Evolutionary conservation across 2,888 invertebrate species (phyloP), one percentile per base, ranked within the genome.

Genomic region (Bedellia somnulentella): DNA sequence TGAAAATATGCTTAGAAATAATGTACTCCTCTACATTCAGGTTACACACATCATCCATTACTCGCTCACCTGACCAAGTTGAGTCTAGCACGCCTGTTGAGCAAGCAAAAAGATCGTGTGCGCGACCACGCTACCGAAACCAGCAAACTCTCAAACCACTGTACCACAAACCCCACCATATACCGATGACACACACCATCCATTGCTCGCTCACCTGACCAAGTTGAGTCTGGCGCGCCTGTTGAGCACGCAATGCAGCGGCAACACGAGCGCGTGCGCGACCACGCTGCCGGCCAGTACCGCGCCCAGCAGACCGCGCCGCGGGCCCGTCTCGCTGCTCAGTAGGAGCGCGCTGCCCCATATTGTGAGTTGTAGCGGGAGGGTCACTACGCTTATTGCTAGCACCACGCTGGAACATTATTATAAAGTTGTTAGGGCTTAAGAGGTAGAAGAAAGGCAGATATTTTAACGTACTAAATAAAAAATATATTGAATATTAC

Each of bases 241-340:
- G 47, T 93, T 95, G 38, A 92, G 83, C 36, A 93, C 85, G 53
- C 93, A 89, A n/a, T n/a, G n/a, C 56, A 93, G 90, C 0, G 93
- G 93, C 11, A 90, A 80, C 24, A 93, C 78, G 29, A 93, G 86
- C 0, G 93, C 89, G 54, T 93, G 93, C 11, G 86, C 49, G 1
- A 89, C 75, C 1, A 92, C 85, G 5, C 89, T 84, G 0, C 83
- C 80, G 1, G 91, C 89, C 31, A 94, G 82, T 37, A 86, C 71
- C 18, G 92, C 85, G 36, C 89, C 87, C 4, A 95, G 78, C 25
- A 49, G 42, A 81, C 78, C 50, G 3, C 44, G 87, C 71, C 43
- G 85, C 77, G 45, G 81, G 80, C 86, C 44, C 86, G 77, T 34
- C 89, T 83, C 36, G 87, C 91, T 49, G 88, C 75, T 40, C 40